Conservation (phyloP, 2,797 vertebrate genomes). For the Rhinoraja longicauda region DNA sequence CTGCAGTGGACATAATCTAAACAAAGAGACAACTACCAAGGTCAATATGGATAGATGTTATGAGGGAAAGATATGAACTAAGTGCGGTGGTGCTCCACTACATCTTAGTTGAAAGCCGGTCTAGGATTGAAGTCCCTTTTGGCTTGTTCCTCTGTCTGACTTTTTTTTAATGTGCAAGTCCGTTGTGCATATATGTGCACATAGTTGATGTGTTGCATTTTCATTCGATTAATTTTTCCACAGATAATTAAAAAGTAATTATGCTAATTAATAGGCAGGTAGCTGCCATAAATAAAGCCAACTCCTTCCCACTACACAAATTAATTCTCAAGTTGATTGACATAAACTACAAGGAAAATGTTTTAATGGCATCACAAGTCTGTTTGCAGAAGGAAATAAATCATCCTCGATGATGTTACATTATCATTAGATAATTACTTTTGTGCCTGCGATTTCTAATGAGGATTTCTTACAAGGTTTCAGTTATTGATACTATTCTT, state of each 20-base stretch:
- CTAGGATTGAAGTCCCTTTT: not conserved
- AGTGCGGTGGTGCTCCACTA: not conserved
- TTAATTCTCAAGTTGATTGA: not conserved
- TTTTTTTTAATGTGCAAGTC: not conserved
- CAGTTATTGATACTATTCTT: not conserved
- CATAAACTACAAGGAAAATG: not conserved
- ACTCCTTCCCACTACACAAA: not conserved
- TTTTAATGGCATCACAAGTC: not conserved
- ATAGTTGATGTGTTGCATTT: not conserved
- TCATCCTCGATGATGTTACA: not conserved
- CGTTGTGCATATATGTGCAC: not conserved
- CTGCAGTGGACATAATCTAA: no score
- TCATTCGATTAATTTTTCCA: not conserved
- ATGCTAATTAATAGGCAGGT: not conserved
- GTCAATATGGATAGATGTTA: not conserved
- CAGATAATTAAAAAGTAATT: not conserved
- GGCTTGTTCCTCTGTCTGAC: not conserved
- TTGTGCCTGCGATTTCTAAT: not conserved
- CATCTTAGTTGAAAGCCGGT: not conserved
- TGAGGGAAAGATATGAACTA: not conserved
- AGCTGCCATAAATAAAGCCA: not conserved
- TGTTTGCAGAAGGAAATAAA: not conserved
- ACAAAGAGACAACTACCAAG: not conserved
- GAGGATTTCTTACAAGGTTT: not conserved
- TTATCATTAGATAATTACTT: not conserved